Evolutionary conservation across 2,113 vertebrate species (phyloP), one percentile per base, ranked within the genome.

Genomic region (Apodemus speciosus): DNA sequence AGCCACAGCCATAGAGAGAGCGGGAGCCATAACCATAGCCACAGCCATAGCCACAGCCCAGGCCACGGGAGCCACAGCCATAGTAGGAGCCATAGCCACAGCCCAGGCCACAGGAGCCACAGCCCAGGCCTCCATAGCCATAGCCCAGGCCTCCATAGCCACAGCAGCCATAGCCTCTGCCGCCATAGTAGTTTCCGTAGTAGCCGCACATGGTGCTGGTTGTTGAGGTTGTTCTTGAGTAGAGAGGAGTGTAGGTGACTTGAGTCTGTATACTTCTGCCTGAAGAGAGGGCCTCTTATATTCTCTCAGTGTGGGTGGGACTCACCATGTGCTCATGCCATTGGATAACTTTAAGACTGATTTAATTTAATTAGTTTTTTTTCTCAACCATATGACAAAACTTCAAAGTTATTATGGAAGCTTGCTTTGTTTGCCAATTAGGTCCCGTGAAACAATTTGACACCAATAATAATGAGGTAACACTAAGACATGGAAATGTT

Each of bases 121-220:
- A 90, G 56, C 89, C 92, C 87, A 0, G 88, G 43, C 84, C 90
- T 51, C 51, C 51, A 51, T 51, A 51, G 51, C 51, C 51, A 53
- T 53, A 46, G 43, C 43, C 56, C 14, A 62, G 60, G 32, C 83
- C 66, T 35, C 94, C 51, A 0, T 89, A 95, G 64, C 76, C 91
- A 15, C 71, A 95, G 58, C 89, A 30, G 1, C 85, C 88, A 53
- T 58, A 95, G 91, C 91, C 85, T 0, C 9, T 58, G 76, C 69
- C 10, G 0, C 95, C 93, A 32, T 91, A 91, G 84, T 86, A 94
- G 89, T 86, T 91, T 89, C 95, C 49, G 0, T 93, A 96, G 90
- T 88, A 95, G 60, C 94, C 85, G 38, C 92, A 95, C 90, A 95
- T 92, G 81, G 38, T 96, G 46, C 3, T 86, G 85, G 75, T 35